phyloP scores from a whole-genome alignment of 2,888 invertebrate species.

The Phengaris arion region DNA sequence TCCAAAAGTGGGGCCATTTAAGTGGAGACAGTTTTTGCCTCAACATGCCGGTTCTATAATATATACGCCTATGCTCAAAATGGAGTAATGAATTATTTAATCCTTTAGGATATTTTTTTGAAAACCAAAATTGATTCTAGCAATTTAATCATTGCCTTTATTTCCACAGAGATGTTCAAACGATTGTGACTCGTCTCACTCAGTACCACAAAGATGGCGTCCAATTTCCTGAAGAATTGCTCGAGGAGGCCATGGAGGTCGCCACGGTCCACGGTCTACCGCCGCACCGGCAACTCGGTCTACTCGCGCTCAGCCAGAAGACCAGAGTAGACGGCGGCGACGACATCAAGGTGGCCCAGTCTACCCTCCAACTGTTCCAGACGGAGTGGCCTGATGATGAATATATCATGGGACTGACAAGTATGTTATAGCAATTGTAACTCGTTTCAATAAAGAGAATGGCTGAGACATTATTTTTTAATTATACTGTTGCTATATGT shows the following conservation, averaged over 20 bases:
- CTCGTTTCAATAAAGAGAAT: too few relatives aligned
- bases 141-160: too few relatives aligned
- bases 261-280: constrained; percentile 49
- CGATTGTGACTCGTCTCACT: constrained; percentile 49
- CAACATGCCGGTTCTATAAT: too few relatives aligned
- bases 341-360: constrained; percentile 54
- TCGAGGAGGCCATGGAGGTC: constrained; percentile 47
- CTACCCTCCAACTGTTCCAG: constrained; percentile 52
- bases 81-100: background rate
- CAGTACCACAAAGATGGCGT: constrained; percentile 61
- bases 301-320: constrained; percentile 52
- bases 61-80: too few relatives aligned
- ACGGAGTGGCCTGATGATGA: constrained; percentile 53
- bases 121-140: too few relatives aligned
- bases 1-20: too few relatives aligned
- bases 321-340: constrained; percentile 42
- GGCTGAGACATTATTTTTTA: too few relatives aligned
- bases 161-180: constrained; percentile 51
- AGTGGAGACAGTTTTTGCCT: too few relatives aligned
- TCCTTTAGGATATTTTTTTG: too few relatives aligned
- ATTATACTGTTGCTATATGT: too few relatives aligned
- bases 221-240: constrained; percentile 50
- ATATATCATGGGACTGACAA: constrained; percentile 47
- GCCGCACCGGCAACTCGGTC: constrained; percentile 56
- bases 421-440: constrained; percentile 41